Conservation (phyloP, 2,888 invertebrate genomes). For the Apocheima hispidaria region DNA sequence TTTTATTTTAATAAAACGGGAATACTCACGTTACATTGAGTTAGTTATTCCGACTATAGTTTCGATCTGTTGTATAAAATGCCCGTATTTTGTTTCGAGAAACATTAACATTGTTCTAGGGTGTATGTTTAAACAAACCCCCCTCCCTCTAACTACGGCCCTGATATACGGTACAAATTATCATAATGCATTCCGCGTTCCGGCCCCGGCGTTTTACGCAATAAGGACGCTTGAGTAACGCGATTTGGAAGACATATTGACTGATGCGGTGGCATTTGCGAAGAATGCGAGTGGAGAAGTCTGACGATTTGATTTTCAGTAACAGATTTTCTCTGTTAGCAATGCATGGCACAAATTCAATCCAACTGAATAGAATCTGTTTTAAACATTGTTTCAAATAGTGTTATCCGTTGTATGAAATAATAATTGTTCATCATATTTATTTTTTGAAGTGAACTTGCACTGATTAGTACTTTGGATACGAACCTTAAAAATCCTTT, state of each 20-base stretch:
- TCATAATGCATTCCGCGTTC: conserved; percentile 36
- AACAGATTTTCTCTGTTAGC: not conserved
- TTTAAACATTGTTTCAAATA: not conserved
- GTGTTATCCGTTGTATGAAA: too few relatives aligned
- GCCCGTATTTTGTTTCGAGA: not conserved
- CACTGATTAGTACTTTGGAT: too few relatives aligned
- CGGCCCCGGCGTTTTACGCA: conserved; percentile 32
- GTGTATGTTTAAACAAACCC: not conserved
- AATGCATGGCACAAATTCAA: not conserved
- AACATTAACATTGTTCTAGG: conserved; percentile 3
- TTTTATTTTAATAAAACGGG: too few relatives aligned
- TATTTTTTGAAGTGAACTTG: too few relatives aligned
- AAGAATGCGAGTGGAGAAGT: conserved; percentile 23
- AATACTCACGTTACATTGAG: too few relatives aligned
- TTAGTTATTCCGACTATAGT: too few relatives aligned
- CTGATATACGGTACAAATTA: conserved; percentile 42
- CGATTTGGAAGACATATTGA: conserved; percentile 35
- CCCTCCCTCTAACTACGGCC: not conserved
- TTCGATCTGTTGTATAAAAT: too few relatives aligned
- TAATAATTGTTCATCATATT: too few relatives aligned
- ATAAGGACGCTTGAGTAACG: conserved; percentile 34
- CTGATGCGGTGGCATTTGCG: conserved; percentile 29
- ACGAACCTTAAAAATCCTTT: too few relatives aligned
- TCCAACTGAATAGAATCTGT: not conserved
- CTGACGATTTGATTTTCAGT: conserved; percentile 20